A percentile compares a stretch with the other conserved stretches of the same genome.
phyloP scores from a whole-genome alignment of 2,113 vertebrate genomes.

The Eubucco bourcierii region DNA sequence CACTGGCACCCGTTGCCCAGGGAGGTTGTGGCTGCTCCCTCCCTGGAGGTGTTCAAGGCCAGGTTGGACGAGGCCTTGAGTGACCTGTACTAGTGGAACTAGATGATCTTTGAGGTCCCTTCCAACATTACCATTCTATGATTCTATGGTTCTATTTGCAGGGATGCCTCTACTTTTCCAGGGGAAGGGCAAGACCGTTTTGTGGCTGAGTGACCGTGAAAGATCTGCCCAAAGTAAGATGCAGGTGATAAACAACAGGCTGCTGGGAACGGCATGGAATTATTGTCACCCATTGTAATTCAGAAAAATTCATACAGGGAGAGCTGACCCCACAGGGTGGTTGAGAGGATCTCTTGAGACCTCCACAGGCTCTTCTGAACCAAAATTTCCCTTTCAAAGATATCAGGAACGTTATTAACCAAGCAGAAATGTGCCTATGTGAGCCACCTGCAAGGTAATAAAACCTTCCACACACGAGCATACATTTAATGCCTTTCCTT shows the following conservation, averaged over 20 bases:
- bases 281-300: rapidly evolving
- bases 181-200: background rate
- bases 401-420: background rate
- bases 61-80: too few species aligned
- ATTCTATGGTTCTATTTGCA: background rate
- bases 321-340: background rate
- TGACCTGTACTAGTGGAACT: too few species aligned
- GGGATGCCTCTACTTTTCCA: background rate
- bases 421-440: background rate
- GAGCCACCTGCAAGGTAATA: background rate
- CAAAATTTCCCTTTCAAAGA: background rate
- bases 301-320: background rate
- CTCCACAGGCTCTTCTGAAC: rapidly evolving
- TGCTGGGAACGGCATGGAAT: background rate
- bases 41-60: too few species aligned
- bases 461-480: background rate
- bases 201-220: too few species aligned
- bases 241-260: rapidly evolving
- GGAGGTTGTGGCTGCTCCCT: too few species aligned
- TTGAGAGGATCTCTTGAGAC: background rate
- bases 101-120: too few species aligned
- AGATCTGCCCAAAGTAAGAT: background rate
- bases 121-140: too few species aligned
- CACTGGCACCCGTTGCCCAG: too few species aligned
- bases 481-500: background rate